These are phyloP conservation scores for Scaptomyza tumidula DNA, from an alignment of 2,888 invertebrate genomes.

Conservation along the genomic window DNA sequence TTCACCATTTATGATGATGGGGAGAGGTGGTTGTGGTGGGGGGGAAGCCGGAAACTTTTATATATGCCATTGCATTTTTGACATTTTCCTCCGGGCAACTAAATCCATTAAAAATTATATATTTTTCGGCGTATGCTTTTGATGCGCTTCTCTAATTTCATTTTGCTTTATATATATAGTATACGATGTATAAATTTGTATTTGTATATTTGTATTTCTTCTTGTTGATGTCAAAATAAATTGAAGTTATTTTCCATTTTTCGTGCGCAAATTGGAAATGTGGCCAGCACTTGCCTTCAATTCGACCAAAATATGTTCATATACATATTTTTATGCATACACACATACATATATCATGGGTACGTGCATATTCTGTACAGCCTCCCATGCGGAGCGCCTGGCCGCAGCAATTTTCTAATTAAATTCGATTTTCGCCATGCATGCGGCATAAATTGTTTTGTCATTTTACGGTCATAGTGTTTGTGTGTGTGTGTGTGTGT, in stretches of 20 bases:
- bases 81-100: slow-evolving; percentile 73
- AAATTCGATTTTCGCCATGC: slow-evolving; percentile 80
- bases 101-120: slow-evolving; percentile 74
- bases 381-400: slow-evolving; percentile 28
- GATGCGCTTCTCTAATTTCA: slow-evolving; percentile 74
- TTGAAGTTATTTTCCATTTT: slow-evolving; percentile 72
- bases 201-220: slow-evolving; percentile 17
- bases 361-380: slow-evolving; percentile 57
- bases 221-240: slow-evolving; percentile 73
- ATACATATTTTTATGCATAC: not conserved
- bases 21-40: not conserved
- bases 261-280: slow-evolving; percentile 54
- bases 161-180: slow-evolving; percentile 41
- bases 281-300: slow-evolving; percentile 40
- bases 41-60: slow-evolving; percentile 36
- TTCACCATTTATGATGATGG: slow-evolving; percentile 7
- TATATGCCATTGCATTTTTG: slow-evolving; percentile 62
- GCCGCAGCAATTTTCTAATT: slow-evolving; percentile 79
- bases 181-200: slow-evolving; percentile 5
- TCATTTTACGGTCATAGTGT: slow-evolving; percentile 63
- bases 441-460: slow-evolving; percentile 80
- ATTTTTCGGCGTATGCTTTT: slow-evolving; percentile 70
- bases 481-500: slow-evolving; percentile 10
- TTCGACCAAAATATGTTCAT: slow-evolving; percentile 44
- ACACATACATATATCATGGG: slow-evolving; percentile 13